These are phyloP conservation scores for Drosophila neocordata DNA, from an alignment of 1,140 invertebrate species.

Conservation along the genomic window DNA sequence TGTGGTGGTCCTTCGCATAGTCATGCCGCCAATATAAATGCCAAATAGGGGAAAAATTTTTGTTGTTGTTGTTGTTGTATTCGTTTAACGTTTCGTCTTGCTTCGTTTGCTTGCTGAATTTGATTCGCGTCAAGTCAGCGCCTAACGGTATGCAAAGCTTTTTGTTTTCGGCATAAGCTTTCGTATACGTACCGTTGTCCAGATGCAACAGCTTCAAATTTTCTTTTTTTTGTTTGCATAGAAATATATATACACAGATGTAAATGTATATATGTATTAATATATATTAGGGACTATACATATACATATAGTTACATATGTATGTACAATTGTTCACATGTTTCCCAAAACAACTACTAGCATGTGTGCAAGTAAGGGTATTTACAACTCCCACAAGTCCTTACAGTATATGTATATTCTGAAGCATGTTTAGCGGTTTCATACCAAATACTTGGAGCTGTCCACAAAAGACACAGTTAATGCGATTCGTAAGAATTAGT, in stretches of 20 bases:
- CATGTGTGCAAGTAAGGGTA: no score
- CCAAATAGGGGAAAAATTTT: conserved; percentile 2
- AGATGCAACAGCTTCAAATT: conserved; percentile 43
- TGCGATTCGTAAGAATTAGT: neutral
- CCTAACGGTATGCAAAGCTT: conserved; percentile 51
- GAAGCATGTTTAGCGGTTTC: neutral
- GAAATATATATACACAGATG: conserved; percentile 10
- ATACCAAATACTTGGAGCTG: neutral
- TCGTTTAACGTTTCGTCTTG: neutral
- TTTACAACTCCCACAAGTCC: neutral
- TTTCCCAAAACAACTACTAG: no score
- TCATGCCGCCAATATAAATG: neutral
- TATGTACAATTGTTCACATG: neutral
- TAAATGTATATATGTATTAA: neutral
- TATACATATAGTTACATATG: neutral
- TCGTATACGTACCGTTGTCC: neutral
- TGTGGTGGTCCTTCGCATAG: neutral
- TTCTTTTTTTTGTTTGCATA: conserved; percentile 17
- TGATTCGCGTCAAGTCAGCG: conserved; percentile 1
- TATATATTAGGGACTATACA: neutral
- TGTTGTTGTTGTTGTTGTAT: neutral
- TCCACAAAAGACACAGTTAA: neutral
- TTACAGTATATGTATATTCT: neutral
- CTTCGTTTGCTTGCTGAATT: conserved; percentile 18
- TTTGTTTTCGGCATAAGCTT: conserved; percentile 29